Percentiles rank a stretch among this genome's conserved stretches.
These are phyloP conservation scores for Amiota minor DNA, from an alignment of 2,888 invertebrate species.

Conservation along the genomic window DNA sequence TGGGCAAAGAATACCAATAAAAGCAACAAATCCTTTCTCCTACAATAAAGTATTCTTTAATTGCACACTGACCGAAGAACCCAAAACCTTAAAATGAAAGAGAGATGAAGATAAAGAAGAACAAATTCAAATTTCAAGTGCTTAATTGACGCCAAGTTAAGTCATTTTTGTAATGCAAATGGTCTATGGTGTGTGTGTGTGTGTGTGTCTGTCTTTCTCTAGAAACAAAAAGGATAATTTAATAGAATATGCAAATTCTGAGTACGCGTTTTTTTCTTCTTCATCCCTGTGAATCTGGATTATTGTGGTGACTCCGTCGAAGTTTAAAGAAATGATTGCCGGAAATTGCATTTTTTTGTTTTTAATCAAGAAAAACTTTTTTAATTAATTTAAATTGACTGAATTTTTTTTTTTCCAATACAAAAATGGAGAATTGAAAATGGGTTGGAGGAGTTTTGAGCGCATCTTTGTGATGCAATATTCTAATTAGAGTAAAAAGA, in stretches of 20 bases:
- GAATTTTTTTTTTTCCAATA: conserved; percentile 1
- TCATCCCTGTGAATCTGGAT: too few species aligned
- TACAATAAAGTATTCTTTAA: not conserved
- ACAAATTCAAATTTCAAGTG: not conserved
- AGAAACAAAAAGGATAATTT: not conserved
- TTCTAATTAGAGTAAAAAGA: too few species aligned
- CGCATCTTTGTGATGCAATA: too few species aligned
- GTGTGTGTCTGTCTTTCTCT: not conserved
- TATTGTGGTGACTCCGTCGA: too few species aligned
- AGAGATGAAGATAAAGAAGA: too few species aligned
- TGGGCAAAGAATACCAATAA: not conserved
- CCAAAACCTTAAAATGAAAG: not conserved
- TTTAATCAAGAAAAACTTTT: not conserved
- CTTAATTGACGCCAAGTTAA: conserved; percentile 14
- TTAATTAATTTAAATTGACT: conserved; percentile 18
- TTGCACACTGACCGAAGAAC: not conserved
- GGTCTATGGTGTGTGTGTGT: not conserved
- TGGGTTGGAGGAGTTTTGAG: too few species aligned
- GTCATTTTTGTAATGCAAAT: conserved; percentile 1
- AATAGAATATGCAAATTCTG: conserved; percentile 14
- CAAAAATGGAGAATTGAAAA: too few species aligned
- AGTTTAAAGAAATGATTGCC: conserved; percentile 6
- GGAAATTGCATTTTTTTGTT: not conserved
- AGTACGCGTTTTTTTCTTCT: too few species aligned
- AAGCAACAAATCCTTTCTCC: not conserved